Conservation (phyloP, 1,140 invertebrate species). For the Cotesia chilonis region DNA sequence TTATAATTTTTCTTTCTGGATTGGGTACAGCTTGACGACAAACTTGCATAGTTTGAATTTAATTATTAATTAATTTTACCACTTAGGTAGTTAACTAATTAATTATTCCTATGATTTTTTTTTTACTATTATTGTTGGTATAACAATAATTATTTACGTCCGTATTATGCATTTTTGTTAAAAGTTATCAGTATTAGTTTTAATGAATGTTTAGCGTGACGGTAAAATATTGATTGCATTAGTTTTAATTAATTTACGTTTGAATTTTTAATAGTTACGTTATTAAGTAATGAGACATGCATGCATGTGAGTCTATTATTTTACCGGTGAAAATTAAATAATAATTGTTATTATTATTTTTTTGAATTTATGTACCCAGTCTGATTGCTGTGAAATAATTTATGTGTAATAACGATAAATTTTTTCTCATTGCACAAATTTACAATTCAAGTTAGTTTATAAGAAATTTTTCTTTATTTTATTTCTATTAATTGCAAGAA, state of each 20-base stretch:
- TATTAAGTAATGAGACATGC: neutral
- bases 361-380: conserved; percentile 21
- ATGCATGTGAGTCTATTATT: neutral
- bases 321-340: neutral
- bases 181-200: conserved; percentile 21
- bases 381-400: conserved; percentile 12
- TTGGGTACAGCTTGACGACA: conserved; percentile 22
- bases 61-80: neutral
- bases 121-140: neutral
- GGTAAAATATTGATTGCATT: neutral
- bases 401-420: neutral
- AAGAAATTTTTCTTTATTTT: too few species aligned
- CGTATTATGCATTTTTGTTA: conserved; percentile 13
- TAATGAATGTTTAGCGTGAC: neutral
- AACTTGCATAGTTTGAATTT: neutral
- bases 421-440: conserved; percentile 8
- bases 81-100: neutral
- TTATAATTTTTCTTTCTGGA: conserved; percentile 13
- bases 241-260: neutral
- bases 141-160: conserved; percentile 17
- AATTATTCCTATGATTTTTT: conserved; percentile 15
- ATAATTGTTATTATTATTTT: neutral
- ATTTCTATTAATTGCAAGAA: too few species aligned
- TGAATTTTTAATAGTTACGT: neutral
- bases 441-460: too few species aligned